Evolutionary conservation across 2,797 vertebrate species (phyloP), one percentile per base, ranked within the genome.

Genomic region (Sorex maritimensis): DNA sequence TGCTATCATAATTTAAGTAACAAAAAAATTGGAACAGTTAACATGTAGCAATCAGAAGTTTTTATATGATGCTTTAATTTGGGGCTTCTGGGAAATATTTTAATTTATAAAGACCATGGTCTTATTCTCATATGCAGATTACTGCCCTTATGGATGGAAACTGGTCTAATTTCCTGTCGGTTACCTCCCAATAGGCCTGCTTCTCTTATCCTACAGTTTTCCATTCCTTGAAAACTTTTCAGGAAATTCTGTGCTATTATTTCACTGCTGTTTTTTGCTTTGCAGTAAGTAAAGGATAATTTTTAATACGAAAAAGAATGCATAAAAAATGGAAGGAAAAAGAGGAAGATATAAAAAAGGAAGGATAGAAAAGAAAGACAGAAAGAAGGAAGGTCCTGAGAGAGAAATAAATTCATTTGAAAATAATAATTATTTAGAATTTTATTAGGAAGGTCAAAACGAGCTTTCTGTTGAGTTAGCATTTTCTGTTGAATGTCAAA

Each of bases 41-140:
- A 19, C 6, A 75, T 34, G 5, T 38, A 72, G 11, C 24, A 77
- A 86, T 63, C 30, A 52, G 52, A 69, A 83, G 26, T 86, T 49
- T 93, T 91, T 80, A 15, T 67, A 73, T 30, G 23, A 52, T 88
- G 14, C 77, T 61, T 86, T 52, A 19, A 34, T 41, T 71, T 88
- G 38, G 12, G 15, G 19, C 58, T 80, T 90, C 38, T 75, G 67
- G 38, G 28, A 52, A 86, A 49, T n/a, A 24, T 1, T 34, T 1
- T 14, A 68, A 34, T 0, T 30, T 84, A 41, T 77, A 72, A 65
- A 75, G 65, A 83, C 3, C 69, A 4, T n/a, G 26, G 10, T 91
- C 24, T 71, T 52, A 41, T 41, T 44, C 26, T 71, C 21, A 28
- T 38, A 88, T 67, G 34, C 34, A 89, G 67, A 19, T 44, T 41